A percentile compares a stretch with the other conserved stretches of the same genome.
phyloP scores from a whole-genome alignment of 1,140 invertebrate genomes.

The Grapholita molesta region DNA sequence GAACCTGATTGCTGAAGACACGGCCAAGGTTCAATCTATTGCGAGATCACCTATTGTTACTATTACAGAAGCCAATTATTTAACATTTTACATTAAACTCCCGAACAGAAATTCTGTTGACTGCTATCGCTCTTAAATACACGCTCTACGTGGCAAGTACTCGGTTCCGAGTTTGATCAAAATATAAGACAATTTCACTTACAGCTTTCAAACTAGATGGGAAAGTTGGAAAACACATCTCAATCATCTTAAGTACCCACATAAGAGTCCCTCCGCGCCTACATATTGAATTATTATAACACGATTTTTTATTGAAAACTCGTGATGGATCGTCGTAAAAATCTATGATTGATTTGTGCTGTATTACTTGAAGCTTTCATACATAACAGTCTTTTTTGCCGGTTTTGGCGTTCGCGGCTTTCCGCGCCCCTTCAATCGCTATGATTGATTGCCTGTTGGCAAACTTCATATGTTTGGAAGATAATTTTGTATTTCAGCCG shows the following conservation, averaged over 20 bases:
- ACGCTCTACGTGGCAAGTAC: not conserved
- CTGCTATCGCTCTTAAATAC: not conserved
- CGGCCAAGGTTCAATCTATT: slow-evolving; percentile 47
- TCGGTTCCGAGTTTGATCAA: slow-evolving; percentile 9
- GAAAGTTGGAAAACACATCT: slow-evolving; percentile 19
- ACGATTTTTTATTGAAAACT: slow-evolving; percentile 64
- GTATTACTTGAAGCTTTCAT: slow-evolving; percentile 69
- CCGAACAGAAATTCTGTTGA: not conserved
- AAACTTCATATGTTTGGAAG: slow-evolving; percentile 76
- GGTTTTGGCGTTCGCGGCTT: slow-evolving; percentile 63
- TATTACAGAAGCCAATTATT: slow-evolving; percentile 16
- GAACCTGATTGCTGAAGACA: slow-evolving; percentile 46
- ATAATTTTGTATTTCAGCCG: slow-evolving; percentile 77
- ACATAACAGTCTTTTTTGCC: slow-evolving; percentile 63
- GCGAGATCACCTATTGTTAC: slow-evolving; percentile 43
- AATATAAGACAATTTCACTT: not conserved
- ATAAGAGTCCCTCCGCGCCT: slow-evolving; percentile 22
- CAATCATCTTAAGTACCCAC: slow-evolving; percentile 28
- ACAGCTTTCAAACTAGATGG: not conserved
- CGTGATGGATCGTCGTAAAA: slow-evolving; percentile 71
- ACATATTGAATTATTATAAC: slow-evolving; percentile 38
- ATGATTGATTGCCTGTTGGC: slow-evolving; percentile 69
- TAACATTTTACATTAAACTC: slow-evolving; percentile 13
- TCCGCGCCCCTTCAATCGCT: slow-evolving; percentile 54
- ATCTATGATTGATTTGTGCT: slow-evolving; percentile 76